phyloP scores from a whole-genome alignment of 2,888 invertebrate species.

The Pristionchus arcanus region DNA sequence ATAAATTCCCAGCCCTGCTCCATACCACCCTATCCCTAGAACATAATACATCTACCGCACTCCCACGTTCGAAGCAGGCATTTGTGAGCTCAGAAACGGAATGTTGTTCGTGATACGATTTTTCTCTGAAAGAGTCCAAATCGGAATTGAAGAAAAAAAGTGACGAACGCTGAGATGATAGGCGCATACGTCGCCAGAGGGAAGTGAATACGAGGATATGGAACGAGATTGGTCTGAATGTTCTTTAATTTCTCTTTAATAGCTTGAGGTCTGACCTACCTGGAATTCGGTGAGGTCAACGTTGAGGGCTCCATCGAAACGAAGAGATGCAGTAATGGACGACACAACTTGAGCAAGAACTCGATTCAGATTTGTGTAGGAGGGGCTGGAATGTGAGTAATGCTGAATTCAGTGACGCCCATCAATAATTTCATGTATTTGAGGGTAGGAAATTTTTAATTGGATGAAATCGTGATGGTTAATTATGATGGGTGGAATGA shows the following conservation, averaged over 20 bases:
- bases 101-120: conserved; percentile 78
- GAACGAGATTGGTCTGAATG: conserved; percentile 82
- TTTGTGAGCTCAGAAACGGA: conserved; percentile 88
- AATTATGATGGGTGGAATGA: too few species aligned
- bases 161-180: conserved; percentile 73
- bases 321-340: conserved; percentile 92
- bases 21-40: too few species aligned
- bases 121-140: background rate
- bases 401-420: too few species aligned
- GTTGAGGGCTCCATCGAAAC: conserved; percentile 92
- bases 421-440: too few species aligned
- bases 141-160: conserved; percentile 59
- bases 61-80: conserved; percentile 89
- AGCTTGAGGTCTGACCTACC: too few species aligned
- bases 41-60: too few species aligned
- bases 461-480: too few species aligned
- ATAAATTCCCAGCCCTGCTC: too few species aligned
- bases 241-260: background rate
- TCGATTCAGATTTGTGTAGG: conserved; percentile 92
- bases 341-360: conserved; percentile 84
- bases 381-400: conserved; percentile 83
- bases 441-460: too few species aligned
- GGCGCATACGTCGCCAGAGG: conserved; percentile 85
- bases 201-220: conserved; percentile 94
- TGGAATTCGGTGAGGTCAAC: conserved; percentile 90